These are phyloP conservation scores for Pipistrellus pipistrellus DNA, from an alignment of 2,797 vertebrate species.

Conservation along the genomic window DNA sequence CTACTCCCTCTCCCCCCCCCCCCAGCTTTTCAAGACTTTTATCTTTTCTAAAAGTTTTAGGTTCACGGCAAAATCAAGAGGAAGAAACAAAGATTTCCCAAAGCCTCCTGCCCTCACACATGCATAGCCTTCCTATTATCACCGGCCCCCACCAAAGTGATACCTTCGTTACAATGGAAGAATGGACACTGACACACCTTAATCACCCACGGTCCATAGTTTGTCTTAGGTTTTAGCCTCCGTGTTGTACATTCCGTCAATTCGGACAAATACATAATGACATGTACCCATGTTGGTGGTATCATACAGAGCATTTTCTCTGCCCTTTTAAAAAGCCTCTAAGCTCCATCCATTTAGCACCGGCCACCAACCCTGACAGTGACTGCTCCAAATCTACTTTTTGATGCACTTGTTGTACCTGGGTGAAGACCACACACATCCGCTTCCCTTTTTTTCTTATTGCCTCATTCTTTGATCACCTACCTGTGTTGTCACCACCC, in stretches of 20 bases:
- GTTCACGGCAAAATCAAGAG: background rate
- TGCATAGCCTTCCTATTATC: background rate
- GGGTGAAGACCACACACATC: background rate
- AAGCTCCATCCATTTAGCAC: background rate
- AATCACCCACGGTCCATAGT: background rate
- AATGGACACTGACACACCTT: background rate
- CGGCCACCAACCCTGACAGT: background rate
- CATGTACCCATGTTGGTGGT: no score
- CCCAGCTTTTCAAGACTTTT: background rate
- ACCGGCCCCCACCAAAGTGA: background rate
- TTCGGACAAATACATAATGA: background rate
- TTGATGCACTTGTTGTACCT: background rate
- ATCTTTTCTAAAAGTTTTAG: background rate
- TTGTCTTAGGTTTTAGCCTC: background rate
- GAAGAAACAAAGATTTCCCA: background rate
- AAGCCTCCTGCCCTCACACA: background rate
- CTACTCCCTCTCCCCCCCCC: no score
- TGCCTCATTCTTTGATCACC: background rate
- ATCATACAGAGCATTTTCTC: background rate
- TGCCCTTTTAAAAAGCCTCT: background rate
- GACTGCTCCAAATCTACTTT: background rate
- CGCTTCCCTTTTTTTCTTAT: background rate
- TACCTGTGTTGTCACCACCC: background rate
- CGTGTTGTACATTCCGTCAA: background rate
- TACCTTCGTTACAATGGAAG: background rate